These are phyloP conservation scores for Lichenostomus cassidix DNA, from an alignment of 2,113 vertebrate genomes.

Conservation along the genomic window DNA sequence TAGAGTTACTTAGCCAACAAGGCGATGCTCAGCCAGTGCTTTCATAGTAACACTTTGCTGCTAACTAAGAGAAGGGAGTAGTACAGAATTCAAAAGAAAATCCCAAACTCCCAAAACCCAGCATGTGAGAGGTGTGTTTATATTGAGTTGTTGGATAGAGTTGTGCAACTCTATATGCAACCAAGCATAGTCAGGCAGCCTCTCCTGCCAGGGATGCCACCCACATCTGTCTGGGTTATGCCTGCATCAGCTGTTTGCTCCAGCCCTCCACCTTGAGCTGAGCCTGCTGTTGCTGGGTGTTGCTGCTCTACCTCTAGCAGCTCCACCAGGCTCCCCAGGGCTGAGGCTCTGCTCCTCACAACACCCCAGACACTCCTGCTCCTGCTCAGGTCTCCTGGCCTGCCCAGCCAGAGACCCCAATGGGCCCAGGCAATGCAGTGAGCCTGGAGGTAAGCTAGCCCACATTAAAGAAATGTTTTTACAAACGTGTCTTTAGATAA, in stretches of 20 bases:
- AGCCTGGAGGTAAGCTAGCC: not conserved
- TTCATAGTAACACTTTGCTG: not conserved
- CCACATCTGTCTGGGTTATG: constrained; percentile 36
- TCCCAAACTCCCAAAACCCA: not conserved
- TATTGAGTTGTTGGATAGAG: not conserved
- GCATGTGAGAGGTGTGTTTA: constrained; percentile 1
- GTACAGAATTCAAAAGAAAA: not conserved
- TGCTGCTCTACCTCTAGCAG: not conserved
- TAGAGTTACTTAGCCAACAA: not conserved
- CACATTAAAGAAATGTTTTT: not conserved
- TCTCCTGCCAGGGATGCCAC: constrained; percentile 35
- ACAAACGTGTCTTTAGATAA: not conserved
- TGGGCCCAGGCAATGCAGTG: not conserved
- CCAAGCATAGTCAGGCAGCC: not conserved
- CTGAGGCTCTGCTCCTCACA: not conserved
- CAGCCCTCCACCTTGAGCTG: not conserved
- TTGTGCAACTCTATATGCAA: constrained; percentile 23
- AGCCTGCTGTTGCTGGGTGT: constrained; percentile 29
- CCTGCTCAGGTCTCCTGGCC: not conserved
- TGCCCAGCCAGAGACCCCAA: not conserved
- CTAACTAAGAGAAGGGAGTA: not conserved
- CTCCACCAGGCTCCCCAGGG: not conserved
- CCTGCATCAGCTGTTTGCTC: constrained; percentile 33
- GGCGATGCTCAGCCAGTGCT: not conserved
- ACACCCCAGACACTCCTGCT: not conserved